These are phyloP conservation scores for Melanotaenia parkinsoni DNA, from an alignment of 2,797 vertebrate genomes.

Conservation along the genomic window DNA sequence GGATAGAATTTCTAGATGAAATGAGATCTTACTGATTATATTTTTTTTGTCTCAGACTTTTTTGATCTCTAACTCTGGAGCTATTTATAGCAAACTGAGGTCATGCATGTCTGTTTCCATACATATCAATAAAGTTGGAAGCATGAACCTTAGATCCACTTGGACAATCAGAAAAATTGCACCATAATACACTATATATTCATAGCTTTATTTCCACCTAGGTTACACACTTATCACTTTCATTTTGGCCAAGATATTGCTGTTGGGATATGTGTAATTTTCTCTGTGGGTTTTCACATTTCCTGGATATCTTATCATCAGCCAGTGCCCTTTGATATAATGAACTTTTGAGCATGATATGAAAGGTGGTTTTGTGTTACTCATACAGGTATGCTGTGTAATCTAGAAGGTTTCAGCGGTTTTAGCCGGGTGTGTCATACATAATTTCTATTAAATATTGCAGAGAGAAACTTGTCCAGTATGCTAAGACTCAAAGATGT, in stretches of 20 bases:
- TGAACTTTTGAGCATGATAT: constrained; percentile 66
- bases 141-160: constrained; percentile 45
- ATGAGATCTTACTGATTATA: constrained; percentile 44
- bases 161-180: constrained; percentile 69
- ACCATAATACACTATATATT: constrained; percentile 68
- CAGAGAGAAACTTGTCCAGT: constrained; percentile 13
- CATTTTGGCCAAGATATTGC: constrained; percentile 76
- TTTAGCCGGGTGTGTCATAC: constrained; percentile 25
- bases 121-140: constrained; percentile 59
- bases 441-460: constrained; percentile 40
- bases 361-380: constrained; percentile 55
- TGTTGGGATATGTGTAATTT: constrained; percentile 72
- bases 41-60: constrained; percentile 47
- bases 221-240: constrained; percentile 77
- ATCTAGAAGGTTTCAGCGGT: constrained; percentile 29
- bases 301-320: constrained; percentile 74
- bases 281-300: constrained; percentile 70
- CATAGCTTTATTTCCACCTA: constrained; percentile 71
- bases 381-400: constrained; percentile 20
- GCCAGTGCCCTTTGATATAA: constrained; percentile 69
- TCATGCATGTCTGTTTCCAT: constrained; percentile 50
- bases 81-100: constrained; percentile 50
- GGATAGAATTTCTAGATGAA: constrained; percentile 26
- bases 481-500: constrained; percentile 21
- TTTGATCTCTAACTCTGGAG: constrained; percentile 39